Base-by-base conservation (phyloP, 2,113 vertebrate genomes). In the Eleginops maclovinus region DNA sequence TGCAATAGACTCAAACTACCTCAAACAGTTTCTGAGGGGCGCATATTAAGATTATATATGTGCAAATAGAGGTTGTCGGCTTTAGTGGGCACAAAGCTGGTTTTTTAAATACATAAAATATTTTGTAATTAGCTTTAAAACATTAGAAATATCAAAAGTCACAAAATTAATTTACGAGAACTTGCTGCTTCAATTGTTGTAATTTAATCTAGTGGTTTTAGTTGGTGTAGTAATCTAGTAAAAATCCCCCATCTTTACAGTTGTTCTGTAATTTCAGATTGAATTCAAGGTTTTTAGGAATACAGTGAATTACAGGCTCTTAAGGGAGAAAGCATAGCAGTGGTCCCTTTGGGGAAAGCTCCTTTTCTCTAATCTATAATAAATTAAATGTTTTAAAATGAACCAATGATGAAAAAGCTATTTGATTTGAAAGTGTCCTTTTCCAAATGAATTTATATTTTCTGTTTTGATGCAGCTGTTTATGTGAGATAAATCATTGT, bases 251-350 rank as follows among this genome's bases (percentile, higher is more conserved):
- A 63, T 80, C 65, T 75, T 11, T 60, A 19, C 22, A 31, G 49
- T 62, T 50, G 49, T 76, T 81, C 81, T 87, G 40, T 88, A 79
- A 89, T 89, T 83, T 84, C 14, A 9, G 16, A 54, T 88, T 73
- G 72, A 79, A 79, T 85, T 65, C 74, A 60, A 69, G 58, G 69
- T 66, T 83, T 68, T 22, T 13, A 12, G 16, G 13, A 43, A 54
- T 19, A 24, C 49, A 81, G 68, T 59, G 15, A 87, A 85, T 87
- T 62, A 84, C 69, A 91, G 76, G 51, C 66, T 82, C 16, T 68
- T 21, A 22, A 14, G 14, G n/a, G 12, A 49, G 22, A 63, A 19
- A 62, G 17, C n/a, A 73, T 7, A 31, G 41, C 21, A 56, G 41
- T 76, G 40, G 43, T 60, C 24, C 26, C 58, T 72, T 54, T n/a